Evolutionary conservation across 2,888 invertebrate genomes (phyloP), one percentile per base, ranked within the genome.

Genomic region (Geophilus truncorum): DNA sequence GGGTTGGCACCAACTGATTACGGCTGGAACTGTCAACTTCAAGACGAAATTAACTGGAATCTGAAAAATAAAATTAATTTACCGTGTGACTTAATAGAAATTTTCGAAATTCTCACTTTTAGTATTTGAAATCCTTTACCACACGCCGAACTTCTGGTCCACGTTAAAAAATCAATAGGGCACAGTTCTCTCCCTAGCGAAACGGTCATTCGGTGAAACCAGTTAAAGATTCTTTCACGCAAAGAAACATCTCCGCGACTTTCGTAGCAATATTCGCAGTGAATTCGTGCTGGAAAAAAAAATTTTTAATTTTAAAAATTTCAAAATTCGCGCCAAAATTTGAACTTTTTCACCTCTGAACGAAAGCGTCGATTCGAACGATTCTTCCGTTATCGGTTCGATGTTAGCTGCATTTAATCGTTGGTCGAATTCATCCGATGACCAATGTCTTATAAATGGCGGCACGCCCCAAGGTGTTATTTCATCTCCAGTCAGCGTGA

Each of bases 1-100:
- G 62, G 89, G 85, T 84, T 90, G 88, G 81, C 90, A 90, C 91
- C 91, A 91, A 79, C 90, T 90, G 81, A 88, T 86, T 81, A 91
- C 90, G 7, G 90, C 87, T 0, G 91, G 91, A 28, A 90, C 87
- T 0, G 91, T 87, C 9, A 91, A 84, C 77, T 88, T 88, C 9
- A 92, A 86, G 0, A 89, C 0, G 23, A 91, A 83, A 83, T 89
- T 86, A 0, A 89, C 86, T 0, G 91, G 91, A 45, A 87, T 84
- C 88, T 89, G 84, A 78, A 86, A 84, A 79, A 76, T 21, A 21
- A 78, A 18, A 5, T 25, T 76, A 10, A 7, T 5, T 9, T 28
- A 6, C n/a, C n/a, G n/a, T n/a, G n/a, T n/a, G n/a, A 6, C 12
- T 23, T 18, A 78, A 40, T n/a, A n/a, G n/a, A n/a, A n/a, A n/a